Conservation (phyloP, 2,888 invertebrate species). For the Caenorhabditis auriculariae region DNA sequence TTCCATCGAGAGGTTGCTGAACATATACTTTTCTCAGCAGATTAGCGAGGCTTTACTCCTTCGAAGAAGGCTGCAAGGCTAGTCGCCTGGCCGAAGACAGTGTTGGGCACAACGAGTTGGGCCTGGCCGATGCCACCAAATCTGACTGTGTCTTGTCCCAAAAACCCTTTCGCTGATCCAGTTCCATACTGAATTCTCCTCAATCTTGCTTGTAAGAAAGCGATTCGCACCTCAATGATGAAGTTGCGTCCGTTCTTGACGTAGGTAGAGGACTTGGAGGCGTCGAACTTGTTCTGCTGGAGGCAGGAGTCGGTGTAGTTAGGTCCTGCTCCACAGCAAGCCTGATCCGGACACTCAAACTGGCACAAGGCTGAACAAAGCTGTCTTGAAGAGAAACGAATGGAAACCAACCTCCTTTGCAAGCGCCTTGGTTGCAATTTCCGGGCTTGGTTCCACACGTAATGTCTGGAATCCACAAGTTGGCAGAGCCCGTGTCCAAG, state of each 20-base stretch:
- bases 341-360: slow-evolving; percentile 37
- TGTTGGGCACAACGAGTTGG: slow-evolving; percentile 63
- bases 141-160: slow-evolving; percentile 41
- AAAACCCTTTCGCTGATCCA: slow-evolving; percentile 37
- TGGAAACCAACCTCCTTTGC: slow-evolving; percentile 20
- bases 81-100: slow-evolving; percentile 68
- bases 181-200: slow-evolving; percentile 30
- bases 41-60: slow-evolving; percentile 29
- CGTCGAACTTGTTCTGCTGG: slow-evolving; percentile 39
- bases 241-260: slow-evolving; percentile 35
- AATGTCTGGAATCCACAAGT: slow-evolving; percentile 48
- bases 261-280: slow-evolving; percentile 41
- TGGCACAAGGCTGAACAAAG: slow-evolving; percentile 21
- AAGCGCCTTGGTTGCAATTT: slow-evolving; percentile 11
- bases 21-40: neutral
- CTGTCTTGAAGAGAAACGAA: neutral
- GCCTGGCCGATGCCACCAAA: slow-evolving; percentile 36
- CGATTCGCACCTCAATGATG: slow-evolving; percentile 29
- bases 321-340: slow-evolving; percentile 38
- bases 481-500: slow-evolving; percentile 43
- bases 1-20: slow-evolving; percentile 41
- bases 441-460: slow-evolving; percentile 31
- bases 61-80: slow-evolving; percentile 67
- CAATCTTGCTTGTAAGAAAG: neutral
- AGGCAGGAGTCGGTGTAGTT: slow-evolving; percentile 42